phyloP scores from a whole-genome alignment of 2,113 vertebrate genomes.

The Leptocoma aspasia region DNA sequence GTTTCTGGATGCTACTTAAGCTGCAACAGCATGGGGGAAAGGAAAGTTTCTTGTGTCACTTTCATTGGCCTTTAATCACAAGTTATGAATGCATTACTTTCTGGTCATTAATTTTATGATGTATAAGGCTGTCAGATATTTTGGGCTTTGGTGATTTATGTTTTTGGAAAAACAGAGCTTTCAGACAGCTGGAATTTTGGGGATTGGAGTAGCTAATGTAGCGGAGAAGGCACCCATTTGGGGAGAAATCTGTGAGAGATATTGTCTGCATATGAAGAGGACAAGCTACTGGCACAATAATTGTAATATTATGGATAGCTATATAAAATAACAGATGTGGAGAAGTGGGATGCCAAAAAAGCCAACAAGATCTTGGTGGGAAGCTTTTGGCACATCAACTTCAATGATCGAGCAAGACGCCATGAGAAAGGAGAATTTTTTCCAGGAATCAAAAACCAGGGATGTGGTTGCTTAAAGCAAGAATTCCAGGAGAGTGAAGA shows the following conservation, averaged over 20 bases:
- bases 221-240: not conserved
- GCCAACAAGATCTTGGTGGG: conserved; percentile 43
- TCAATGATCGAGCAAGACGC: conserved; percentile 27
- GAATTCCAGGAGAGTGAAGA: conserved; percentile 3
- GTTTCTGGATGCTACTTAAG: not conserved
- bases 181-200: not conserved
- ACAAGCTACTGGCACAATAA: conserved; percentile 55
- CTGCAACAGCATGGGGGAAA: not conserved
- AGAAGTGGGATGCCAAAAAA: conserved; percentile 44
- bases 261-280: not conserved
- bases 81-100: not conserved
- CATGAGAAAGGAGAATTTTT: conserved; percentile 36
- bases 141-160: not conserved
- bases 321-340: conserved; percentile 64
- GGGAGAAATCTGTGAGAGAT: conserved; percentile 14
- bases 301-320: conserved; percentile 17
- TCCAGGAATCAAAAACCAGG: conserved; percentile 47
- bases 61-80: not conserved
- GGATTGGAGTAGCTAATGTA: not conserved
- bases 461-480: conserved; percentile 42
- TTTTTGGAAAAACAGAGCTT: not conserved
- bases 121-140: not conserved
- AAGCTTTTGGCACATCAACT: conserved; percentile 52
- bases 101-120: not conserved
- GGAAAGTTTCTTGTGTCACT: not conserved